Base-by-base conservation (phyloP, 1,140 invertebrate genomes). In the Hetaerina americana region DNA sequence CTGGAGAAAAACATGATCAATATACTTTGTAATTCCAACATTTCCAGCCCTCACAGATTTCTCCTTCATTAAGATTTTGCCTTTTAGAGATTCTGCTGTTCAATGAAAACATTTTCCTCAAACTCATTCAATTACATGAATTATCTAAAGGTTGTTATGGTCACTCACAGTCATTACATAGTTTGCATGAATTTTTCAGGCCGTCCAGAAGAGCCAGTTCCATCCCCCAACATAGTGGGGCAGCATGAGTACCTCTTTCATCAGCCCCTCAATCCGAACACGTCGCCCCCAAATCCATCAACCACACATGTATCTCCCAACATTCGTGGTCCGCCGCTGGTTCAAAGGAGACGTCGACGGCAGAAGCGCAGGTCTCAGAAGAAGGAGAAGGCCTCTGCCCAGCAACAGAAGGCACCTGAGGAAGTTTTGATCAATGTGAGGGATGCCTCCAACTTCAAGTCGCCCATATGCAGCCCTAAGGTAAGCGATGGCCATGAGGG, bases 241-340 rank as follows among this genome's bases (percentile, higher is more conserved):
- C 67, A 68, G 27, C 67, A 26, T 24, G 67, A 68, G 67, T 26
- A 68, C 18, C 25, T 68, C 2, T 68, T 68, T 25, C 67, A 68
- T 28, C 25, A 68, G 18, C 25, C 27, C 2, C 27, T 68, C n/a
- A 26, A 2, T 28, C 26, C 67, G 12, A 26, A 18, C 2, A 28
- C 67, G 18, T 68, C 67, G 26, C 67, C 67, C 18, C 67, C 67
- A 2, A 68, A 68, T 10, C 40, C 40, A 5, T 18, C 15, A 57
- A 57, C 15, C 40, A 57, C 22, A 12, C 2, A 57, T 12, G 40
- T 57, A 12, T 18, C 22, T 12, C 40, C 40, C 3, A 57, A 57
- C 22, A 57, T 57, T 2, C 2, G 40, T 18, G 40, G 40, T 57
- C 40, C 40, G 2, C 40, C 40, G 2, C 15, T 57, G 15, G 40